These are phyloP conservation scores for Macaria notata DNA, from an alignment of 2,888 invertebrate genomes.

Conservation along the genomic window DNA sequence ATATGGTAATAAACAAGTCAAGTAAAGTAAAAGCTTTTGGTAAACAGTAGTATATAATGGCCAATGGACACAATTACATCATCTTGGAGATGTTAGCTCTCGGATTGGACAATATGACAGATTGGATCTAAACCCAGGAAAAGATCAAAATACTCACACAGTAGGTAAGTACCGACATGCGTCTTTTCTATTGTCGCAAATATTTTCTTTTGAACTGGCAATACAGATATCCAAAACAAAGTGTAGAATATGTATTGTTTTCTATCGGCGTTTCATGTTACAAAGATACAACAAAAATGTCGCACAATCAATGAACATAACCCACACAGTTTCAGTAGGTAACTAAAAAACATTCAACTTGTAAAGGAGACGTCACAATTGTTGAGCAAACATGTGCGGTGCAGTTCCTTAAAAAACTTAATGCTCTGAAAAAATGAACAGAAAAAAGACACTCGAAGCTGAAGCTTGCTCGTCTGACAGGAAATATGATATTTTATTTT, in stretches of 20 bases:
- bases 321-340: conserved; percentile 6
- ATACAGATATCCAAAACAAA: too few species aligned
- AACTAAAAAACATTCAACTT: conserved; percentile 37
- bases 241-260: neutral
- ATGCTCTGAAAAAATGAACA: conserved; percentile 55
- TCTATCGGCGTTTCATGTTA: conserved; percentile 26
- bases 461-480: conserved; percentile 76
- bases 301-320: conserved; percentile 2
- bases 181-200: too few species aligned
- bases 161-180: too few species aligned
- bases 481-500: conserved; percentile 83
- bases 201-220: too few species aligned
- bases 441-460: conserved; percentile 73
- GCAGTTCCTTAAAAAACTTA: conserved; percentile 75
- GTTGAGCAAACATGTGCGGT: conserved; percentile 78
- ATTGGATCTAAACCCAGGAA: too few species aligned
- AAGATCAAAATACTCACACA: too few species aligned
- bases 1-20: too few species aligned
- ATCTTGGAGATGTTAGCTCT: too few species aligned
- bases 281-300: conserved; percentile 12
- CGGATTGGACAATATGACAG: too few species aligned
- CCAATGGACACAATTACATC: too few species aligned
- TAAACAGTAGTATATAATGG: too few species aligned
- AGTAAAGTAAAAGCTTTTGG: too few species aligned
- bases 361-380: conserved; percentile 60